Conservation (phyloP, 2,888 invertebrate species). For the Gonocerus acuteangulatus region DNA sequence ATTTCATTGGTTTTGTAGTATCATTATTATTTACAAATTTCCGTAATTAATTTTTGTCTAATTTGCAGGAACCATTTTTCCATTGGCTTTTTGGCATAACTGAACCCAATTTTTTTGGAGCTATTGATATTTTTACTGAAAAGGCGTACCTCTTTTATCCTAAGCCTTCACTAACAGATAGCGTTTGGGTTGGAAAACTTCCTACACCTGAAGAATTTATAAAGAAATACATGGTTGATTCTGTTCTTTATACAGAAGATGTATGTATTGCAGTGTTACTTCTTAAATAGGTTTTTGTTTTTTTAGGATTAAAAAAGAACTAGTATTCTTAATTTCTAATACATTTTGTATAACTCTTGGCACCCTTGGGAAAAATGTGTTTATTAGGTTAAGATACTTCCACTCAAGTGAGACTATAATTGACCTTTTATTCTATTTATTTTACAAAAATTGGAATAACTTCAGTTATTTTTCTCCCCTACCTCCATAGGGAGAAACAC, state of each 20-base stretch:
- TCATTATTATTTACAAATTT: no score
- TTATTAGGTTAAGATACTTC: neutral
- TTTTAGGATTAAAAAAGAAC: no score
- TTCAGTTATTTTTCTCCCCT: no score
- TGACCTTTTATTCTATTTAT: no score
- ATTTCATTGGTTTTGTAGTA: no score
- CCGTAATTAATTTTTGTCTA: no score
- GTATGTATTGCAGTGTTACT: conserved; percentile 47
- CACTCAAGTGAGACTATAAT: no score
- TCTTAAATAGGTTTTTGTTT: no score
- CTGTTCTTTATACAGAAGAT: conserved; percentile 66
- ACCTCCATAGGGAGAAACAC: no score
- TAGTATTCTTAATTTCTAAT: no score
- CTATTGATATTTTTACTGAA: conserved; percentile 64
- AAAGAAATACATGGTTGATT: conserved; percentile 72
- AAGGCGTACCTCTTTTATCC: conserved; percentile 76
- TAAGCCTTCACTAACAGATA: conserved; percentile 73
- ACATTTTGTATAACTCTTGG: no score
- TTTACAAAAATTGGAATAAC: no score
- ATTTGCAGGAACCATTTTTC: conserved; percentile 81
- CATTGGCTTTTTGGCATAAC: conserved; percentile 92
- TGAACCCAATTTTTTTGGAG: conserved; percentile 86
- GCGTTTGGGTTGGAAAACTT: conserved; percentile 89
- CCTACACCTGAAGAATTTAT: conserved; percentile 63
- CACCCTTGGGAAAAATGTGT: conserved; percentile 1